Evolutionary conservation across 1,140 invertebrate species (phyloP), one percentile per base, ranked within the genome.

Genomic region (Nephotettix cincticeps): DNA sequence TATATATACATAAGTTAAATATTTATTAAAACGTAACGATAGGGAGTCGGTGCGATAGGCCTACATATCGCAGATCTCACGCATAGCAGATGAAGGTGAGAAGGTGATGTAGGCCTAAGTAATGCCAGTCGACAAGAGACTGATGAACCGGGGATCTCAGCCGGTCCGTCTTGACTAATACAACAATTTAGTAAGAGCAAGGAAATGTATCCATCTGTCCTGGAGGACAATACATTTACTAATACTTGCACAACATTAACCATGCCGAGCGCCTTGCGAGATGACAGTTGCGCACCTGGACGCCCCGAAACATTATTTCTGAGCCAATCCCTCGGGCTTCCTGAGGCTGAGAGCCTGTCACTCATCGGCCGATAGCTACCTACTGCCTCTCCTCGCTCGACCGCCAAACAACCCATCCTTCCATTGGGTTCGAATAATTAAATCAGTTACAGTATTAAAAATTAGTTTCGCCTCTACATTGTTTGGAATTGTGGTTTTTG

Each of bases 201-300:
- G 56, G 56, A 61, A 61, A 61, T 61, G 56, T 61, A 61, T 61
- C 56, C 56, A 61, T 61, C 56, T 61, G 56, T 61, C 56, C 23
- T 19, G 25, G 56, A 61, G 14, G 14, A 61, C 56, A 61, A 61
- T 61, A 61, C 56, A 61, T 61, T 61, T 61, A 61, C 56, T 61
- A 61, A 61, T 61, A 61, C 56, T 61, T 61, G 56, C 56, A 61
- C 56, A 61, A 61, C 56, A 61, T 61, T 61, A 61, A 61, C 56
- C 23, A 61, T 29, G 13, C 23, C 23, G 9, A 61, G 56, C 23
- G 56, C 56, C 56, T 61, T 61, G 23, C 27, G 25, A 61, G 56
- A 61, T 61, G 56, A 61, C 56, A 61, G 56, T 27, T 27, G 56
- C 56, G 56, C 56, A 61, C 56, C 56, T 61, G 56, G 47, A 51